Evolutionary conservation across 2,113 vertebrate genomes (phyloP).

Genomic region (Oenanthe oenanthe): DNA sequence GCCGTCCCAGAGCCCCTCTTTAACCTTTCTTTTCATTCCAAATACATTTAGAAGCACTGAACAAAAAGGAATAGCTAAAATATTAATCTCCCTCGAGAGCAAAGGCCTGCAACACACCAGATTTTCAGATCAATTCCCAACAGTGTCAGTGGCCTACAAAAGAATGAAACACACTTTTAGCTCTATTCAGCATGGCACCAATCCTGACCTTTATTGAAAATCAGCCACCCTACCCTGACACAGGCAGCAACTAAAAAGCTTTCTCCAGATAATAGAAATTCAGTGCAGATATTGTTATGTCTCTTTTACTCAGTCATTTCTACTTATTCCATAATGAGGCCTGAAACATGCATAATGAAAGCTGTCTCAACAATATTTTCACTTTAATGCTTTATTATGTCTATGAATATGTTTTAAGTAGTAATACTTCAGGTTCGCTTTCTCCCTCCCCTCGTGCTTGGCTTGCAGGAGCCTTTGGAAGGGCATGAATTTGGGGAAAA

Average conservation of each 20-base stretch:
- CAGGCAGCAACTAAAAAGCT: slow-evolving; percentile 74
- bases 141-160: slow-evolving; percentile 82
- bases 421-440: slow-evolving; percentile 76
- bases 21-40: slow-evolving; percentile 89
- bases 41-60: slow-evolving; percentile 84
- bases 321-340: slow-evolving; percentile 90
- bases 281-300: slow-evolving; percentile 84
- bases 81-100: slow-evolving; percentile 87
- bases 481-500: neutral
- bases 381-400: slow-evolving; percentile 94
- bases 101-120: slow-evolving; percentile 81
- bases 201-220: slow-evolving; percentile 85
- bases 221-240: slow-evolving; percentile 79
- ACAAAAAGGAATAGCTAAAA: slow-evolving; percentile 87
- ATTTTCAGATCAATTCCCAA: slow-evolving; percentile 87
- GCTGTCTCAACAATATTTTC: slow-evolving; percentile 95
- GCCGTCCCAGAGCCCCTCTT: slow-evolving; percentile 86
- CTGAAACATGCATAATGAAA: slow-evolving; percentile 92
- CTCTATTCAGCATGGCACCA: slow-evolving; percentile 79
- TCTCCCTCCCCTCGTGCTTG: neutral
- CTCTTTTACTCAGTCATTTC: slow-evolving; percentile 89
- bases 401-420: slow-evolving; percentile 84
- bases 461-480: slow-evolving; percentile 61
- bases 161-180: slow-evolving; percentile 82
- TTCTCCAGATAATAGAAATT: slow-evolving; percentile 88